These are phyloP conservation scores for Lysiphlebus fabarum DNA, from an alignment of 1,140 invertebrate species.

Conservation along the genomic window DNA sequence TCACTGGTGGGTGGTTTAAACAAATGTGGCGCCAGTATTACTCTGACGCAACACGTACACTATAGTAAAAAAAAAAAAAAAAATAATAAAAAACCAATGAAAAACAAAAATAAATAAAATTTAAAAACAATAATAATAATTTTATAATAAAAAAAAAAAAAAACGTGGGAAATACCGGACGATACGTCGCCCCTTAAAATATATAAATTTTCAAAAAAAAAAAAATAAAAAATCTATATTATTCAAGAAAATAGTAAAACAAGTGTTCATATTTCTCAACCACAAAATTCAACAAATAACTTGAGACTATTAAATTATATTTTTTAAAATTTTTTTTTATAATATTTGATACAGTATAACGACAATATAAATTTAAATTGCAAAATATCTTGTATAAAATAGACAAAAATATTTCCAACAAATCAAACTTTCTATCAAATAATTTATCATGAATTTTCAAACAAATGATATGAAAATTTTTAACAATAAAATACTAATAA, in stretches of 20 bases:
- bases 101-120: slow-evolving; percentile 7
- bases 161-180: neutral
- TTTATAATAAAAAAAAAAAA: slow-evolving; percentile 15
- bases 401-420: too few relatives aligned
- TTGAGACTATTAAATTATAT: too few relatives aligned
- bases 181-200: too few relatives aligned
- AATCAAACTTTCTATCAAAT: slow-evolving; percentile 3
- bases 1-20: neutral
- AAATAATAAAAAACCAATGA: slow-evolving; percentile 23
- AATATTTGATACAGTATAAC: neutral
- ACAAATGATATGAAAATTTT: neutral
- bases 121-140: neutral
- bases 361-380: neutral
- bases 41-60: slow-evolving; percentile 48
- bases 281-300: too few relatives aligned
- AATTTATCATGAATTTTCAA: neutral
- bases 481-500: neutral
- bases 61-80: too few relatives aligned
- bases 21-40: slow-evolving; percentile 41
- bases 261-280: too few relatives aligned
- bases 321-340: too few relatives aligned
- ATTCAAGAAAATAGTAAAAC: too few relatives aligned
- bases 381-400: too few relatives aligned
- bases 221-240: too few relatives aligned
- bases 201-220: too few relatives aligned